Base-by-base conservation (phyloP, 2,797 vertebrate genomes). In the Poliocrania exsul region DNA sequence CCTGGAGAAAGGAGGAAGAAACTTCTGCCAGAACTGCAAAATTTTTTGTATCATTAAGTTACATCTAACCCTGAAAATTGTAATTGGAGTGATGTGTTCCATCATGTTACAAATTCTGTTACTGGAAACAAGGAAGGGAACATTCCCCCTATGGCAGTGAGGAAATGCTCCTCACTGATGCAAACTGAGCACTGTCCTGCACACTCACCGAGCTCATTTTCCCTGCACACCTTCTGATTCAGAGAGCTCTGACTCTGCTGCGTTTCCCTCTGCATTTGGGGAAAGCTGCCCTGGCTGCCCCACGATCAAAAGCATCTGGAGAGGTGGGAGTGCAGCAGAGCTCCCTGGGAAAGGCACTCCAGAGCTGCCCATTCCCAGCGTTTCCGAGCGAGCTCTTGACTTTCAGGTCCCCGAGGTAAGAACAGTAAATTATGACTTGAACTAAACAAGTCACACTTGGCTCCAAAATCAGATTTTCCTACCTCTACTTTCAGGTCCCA, bases 391-490 rank as follows among this genome's bases (percentile, higher is more conserved):
- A 96, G 93, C 93, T 96, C 97, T 97, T 96, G 93, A 81, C 97
- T 97, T 97, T 95, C 93, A 96, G 67, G 91, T 97, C 97, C 96
- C 97, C 58, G 15, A 93, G 95, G 97, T 96, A 97, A 93, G 95
- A 93, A 91, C 92, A 96, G 97, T 98, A 98, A 98, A 98, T 98
- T 97, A 97, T 92, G 93, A 81, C 96, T 97, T 93, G 88, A 98
- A 97, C 97, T 97, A 98, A 97, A 97, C 96, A 98, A 97, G 97
- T 96, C 97, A 97, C 95, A 96, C 97, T 98, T 98, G 97, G 98
- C 98, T 97, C 95, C 96, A 97, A 97, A 98, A 97, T 97, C 97
- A 98, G 96, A 98, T 98, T 98, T 98, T 98, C 97, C 98, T 97
- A 97, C 97, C 91, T 97, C 97, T 95, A 94, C 91, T 97, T 97